Conservation (phyloP, 2,797 vertebrate species). For the Crenuchus spilurus region DNA sequence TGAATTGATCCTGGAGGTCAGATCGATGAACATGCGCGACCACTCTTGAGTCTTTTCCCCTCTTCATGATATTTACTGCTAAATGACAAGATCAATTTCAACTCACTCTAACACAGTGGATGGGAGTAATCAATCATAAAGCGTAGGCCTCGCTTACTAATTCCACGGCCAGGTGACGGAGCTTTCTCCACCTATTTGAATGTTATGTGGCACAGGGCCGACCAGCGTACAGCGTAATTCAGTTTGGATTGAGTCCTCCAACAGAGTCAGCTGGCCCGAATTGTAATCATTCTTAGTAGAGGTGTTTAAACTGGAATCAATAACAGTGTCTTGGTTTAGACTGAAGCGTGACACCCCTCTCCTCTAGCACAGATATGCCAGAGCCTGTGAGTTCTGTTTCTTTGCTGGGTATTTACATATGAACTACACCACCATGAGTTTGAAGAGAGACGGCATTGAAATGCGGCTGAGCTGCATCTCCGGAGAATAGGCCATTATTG, state of each 20-base stretch:
- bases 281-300: conserved; percentile 51
- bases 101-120: conserved; percentile 58
- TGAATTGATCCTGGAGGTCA: conserved; percentile 56
- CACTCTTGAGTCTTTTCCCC: conserved; percentile 45
- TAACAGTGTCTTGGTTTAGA: conserved; percentile 41
- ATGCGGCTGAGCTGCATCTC: not conserved
- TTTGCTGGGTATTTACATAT: conserved; percentile 11
- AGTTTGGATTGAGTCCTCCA: conserved; percentile 53
- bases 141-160: conserved; percentile 47
- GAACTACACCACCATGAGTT: not conserved
- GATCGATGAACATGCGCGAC: conserved; percentile 55
- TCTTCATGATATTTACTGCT: conserved; percentile 60
- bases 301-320: conserved; percentile 56
- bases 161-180: conserved; percentile 40
- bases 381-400: not conserved
- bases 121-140: conserved; percentile 58
- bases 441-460: conserved; percentile 18
- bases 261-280: conserved; percentile 40
- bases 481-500: conserved; percentile 8
- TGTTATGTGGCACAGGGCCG: conserved; percentile 38
- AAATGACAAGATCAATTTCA: conserved; percentile 62
- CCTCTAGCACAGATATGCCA: conserved; percentile 12
- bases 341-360: conserved; percentile 24
- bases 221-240: conserved; percentile 38
- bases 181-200: too few relatives aligned